Conservation (phyloP, 2,113 vertebrate species). For the Suncus etruscus region DNA sequence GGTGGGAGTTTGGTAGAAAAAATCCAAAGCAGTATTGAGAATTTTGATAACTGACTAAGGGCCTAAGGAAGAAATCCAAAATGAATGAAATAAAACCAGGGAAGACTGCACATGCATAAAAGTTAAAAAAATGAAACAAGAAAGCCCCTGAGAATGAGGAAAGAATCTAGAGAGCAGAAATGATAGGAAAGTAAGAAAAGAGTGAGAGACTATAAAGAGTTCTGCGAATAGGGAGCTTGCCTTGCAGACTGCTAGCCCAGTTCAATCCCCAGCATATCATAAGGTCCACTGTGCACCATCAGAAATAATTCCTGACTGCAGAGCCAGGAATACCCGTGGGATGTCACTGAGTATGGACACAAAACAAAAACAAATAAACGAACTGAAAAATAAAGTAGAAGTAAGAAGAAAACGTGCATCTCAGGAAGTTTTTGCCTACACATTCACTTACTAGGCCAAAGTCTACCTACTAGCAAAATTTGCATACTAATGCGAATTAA, state of each 20-base stretch:
- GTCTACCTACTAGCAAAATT: background rate
- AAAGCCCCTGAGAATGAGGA: background rate
- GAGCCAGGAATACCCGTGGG: too few relatives aligned
- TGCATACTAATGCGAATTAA: background rate
- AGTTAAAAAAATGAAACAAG: background rate
- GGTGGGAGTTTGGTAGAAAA: background rate
- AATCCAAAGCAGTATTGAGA: background rate
- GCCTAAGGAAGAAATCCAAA: background rate
- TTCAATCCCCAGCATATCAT: too few relatives aligned
- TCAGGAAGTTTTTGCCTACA: constrained; percentile 54
- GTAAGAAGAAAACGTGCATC: background rate
- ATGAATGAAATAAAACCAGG: background rate
- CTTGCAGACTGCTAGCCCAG: too few relatives aligned
- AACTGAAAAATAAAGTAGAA: too few relatives aligned
- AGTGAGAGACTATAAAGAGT: background rate
- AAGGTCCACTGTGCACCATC: too few relatives aligned
- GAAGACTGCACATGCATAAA: background rate
- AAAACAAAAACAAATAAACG: too few relatives aligned
- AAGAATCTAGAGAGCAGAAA: background rate
- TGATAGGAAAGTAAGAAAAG: background rate
- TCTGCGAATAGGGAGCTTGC: too few relatives aligned
- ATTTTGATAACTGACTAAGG: background rate
- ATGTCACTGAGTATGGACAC: too few relatives aligned
- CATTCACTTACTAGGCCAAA: constrained; percentile 20
- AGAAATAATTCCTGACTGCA: too few relatives aligned